Percentiles rank a stretch among this genome's conserved stretches.
These are phyloP conservation scores for Dysidea cf. avara DNA, from an alignment of 37 sponge, comb jelly and placozoan species.

Conservation along the genomic window DNA sequence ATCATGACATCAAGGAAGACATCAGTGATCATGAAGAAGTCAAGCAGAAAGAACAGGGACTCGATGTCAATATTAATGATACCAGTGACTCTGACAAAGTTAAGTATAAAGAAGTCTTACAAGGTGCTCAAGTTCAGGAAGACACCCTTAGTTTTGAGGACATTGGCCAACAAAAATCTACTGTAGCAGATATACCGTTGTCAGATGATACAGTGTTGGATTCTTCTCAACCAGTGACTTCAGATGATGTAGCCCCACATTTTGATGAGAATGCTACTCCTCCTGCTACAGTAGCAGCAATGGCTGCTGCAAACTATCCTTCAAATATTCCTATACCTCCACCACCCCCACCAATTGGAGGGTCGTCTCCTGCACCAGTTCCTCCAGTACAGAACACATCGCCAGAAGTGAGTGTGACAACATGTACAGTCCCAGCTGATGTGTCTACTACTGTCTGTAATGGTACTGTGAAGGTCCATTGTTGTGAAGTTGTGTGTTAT, in stretches of 20 bases:
- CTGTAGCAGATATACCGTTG: no score
- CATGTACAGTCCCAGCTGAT: background rate
- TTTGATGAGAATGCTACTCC: background rate
- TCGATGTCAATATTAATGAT: background rate
- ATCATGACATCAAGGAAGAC: background rate
- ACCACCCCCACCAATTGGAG: constrained; percentile 27
- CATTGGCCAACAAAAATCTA: no score
- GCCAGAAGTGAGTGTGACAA: background rate
- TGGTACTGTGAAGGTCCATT: no score
- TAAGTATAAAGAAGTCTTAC: background rate
- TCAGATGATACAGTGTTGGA: no score
- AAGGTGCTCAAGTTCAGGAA: background rate
- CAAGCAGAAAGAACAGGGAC: background rate
- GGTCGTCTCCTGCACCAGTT: constrained; percentile 2
- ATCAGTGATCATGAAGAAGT: background rate
- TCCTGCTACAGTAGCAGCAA: background rate
- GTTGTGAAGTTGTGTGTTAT: no score
- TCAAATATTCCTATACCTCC: constrained; percentile 1
- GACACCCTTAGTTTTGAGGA: no score
- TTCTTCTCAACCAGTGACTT: no score
- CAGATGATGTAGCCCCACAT: constrained; percentile 1
- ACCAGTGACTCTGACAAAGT: background rate
- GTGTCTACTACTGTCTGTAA: no score
- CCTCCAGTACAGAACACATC: background rate
- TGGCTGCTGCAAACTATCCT: constrained; percentile 3